Evolutionary conservation across 2,797 vertebrate species (phyloP), one percentile per base, ranked within the genome.

Genomic region (Premnoplex brunnescens): DNA sequence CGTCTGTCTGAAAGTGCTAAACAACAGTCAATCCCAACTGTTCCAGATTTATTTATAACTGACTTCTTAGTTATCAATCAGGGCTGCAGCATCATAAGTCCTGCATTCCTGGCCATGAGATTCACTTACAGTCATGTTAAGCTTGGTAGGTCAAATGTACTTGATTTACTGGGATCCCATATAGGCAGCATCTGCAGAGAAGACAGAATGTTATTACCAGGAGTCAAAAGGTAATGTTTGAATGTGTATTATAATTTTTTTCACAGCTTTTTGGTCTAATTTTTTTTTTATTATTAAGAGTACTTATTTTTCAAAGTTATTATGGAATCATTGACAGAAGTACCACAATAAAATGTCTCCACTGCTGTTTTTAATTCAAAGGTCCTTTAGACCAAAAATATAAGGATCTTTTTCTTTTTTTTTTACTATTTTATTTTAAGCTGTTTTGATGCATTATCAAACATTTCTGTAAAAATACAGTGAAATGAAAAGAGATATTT

Each of bases 11-110:
- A 97, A 97, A 97, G 93, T 94, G 91, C 95, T 95, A 94, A 96
- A 95, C 91, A 96, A 95, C 95, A 91, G 94, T 96, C 84, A 94
- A 96, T 95, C 95, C 88, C 96, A 97, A 98, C 98, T 98, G 97
- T 97, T 98, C 93, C 96, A 93, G 94, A 96, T 97, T 92, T 98
- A 98, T 98, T 98, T 98, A 97, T 97, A 98, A 97, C 97, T 84
- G 84, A 72, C 85, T 96, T 87, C 91, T 95, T 92, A 94, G 90
- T 94, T 96, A 87, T 96, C 96, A 93, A 5, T 90, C 81, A 94
- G 85, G 76, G 81, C 91, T 96, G 96, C 88, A 94, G 89, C 73
- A 92, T 91, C 79, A 44, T 89, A 44, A 74, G 2, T 95, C 68
- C 85, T 89, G 81, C 79, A 56, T 88, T 80, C 78, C 85, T 87